phyloP scores from a whole-genome alignment of 1,140 invertebrate species.

The Diuraphis noxia region DNA sequence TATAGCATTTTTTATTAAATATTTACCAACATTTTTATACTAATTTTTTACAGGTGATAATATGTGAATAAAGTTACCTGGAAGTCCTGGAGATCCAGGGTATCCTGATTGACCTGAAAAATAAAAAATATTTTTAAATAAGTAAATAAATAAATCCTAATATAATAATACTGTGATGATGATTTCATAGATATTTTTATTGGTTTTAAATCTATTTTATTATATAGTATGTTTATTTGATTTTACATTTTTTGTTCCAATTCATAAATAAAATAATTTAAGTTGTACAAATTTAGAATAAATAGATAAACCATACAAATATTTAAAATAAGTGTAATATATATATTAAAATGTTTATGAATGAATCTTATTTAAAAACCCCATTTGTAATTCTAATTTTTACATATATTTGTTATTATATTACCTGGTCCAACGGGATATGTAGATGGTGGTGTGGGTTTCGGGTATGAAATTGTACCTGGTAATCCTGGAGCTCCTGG shows the following conservation, averaged over 20 bases:
- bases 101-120: slow-evolving; percentile 55
- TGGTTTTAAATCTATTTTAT: background rate
- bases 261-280: background rate
- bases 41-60: background rate
- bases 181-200: background rate
- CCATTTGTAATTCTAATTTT: background rate
- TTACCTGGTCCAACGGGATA: slow-evolving; percentile 13
- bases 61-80: slow-evolving; percentile 12
- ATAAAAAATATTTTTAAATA: background rate
- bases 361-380: background rate
- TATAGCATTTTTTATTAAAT: no score
- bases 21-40: background rate
- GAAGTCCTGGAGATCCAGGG: slow-evolving; percentile 56
- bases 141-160: background rate
- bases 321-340: no score
- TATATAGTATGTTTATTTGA: background rate
- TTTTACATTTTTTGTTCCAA: background rate
- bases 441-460: slow-evolving; percentile 54
- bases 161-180: background rate
- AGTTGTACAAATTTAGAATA: no score
- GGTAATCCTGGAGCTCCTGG: slow-evolving; percentile 55
- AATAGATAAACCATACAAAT: no score
- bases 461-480: slow-evolving; percentile 44
- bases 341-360: no score
- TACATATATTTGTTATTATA: background rate